A percentile compares a stretch with the other conserved stretches of the same genome.
These are phyloP conservation scores for Druon quercuslanigerum DNA, from an alignment of 1,140 invertebrate genomes.

Conservation along the genomic window DNA sequence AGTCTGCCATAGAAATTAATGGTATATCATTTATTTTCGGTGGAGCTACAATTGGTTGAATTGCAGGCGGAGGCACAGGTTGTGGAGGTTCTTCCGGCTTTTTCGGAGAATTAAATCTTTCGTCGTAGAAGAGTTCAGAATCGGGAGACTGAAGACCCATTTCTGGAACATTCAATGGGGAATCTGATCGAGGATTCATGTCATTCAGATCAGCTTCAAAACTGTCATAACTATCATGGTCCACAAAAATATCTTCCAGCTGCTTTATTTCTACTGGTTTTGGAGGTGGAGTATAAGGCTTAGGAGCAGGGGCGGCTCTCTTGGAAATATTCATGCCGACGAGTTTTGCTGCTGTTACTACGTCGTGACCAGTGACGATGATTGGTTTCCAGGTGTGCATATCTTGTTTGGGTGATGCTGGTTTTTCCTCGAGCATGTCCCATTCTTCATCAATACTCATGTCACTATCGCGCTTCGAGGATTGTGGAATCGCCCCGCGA, in stretches of 20 bases:
- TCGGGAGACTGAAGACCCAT: slow-evolving; percentile 53
- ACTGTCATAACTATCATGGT: neutral
- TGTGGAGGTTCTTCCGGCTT: slow-evolving; percentile 7
- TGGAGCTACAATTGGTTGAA: neutral
- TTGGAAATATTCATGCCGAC: slow-evolving; percentile 3
- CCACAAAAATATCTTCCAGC: neutral
- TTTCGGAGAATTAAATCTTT: slow-evolving; percentile 10
- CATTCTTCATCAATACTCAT: slow-evolving; percentile 8
- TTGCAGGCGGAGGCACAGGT: neutral
- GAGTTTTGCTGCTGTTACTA: neutral
- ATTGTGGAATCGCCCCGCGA: neutral
- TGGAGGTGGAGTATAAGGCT: neutral
- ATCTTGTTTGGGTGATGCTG: neutral
- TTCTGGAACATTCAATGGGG: slow-evolving; percentile 45
- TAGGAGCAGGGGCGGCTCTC: neutral
- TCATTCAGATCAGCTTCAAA: neutral
- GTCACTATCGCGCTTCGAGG: neutral
- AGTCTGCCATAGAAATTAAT: neutral
- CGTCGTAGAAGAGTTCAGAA: neutral
- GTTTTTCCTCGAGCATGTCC: neutral
- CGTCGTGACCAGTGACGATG: neutral
- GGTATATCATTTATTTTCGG: neutral
- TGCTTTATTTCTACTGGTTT: slow-evolving; percentile 47
- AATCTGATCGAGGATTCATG: slow-evolving; percentile 38
- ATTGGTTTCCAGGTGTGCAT: neutral